Percentiles rank a stretch among this genome's conserved stretches.
phyloP scores from a whole-genome alignment of 2,113 vertebrate genomes.

The Dryoscopus gambensis region DNA sequence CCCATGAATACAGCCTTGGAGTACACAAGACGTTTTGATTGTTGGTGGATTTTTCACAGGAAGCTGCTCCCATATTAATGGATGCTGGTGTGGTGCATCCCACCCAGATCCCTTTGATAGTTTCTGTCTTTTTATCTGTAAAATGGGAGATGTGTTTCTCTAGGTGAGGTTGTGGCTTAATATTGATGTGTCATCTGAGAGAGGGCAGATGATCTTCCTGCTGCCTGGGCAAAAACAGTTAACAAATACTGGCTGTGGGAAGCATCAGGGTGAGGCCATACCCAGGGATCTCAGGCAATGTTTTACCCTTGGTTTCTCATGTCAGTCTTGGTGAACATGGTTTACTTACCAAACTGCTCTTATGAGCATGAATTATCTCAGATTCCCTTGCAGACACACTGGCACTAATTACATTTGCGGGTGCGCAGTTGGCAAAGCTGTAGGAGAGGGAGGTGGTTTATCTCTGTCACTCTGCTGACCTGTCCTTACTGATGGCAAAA shows the following conservation, averaged over 20 bases:
- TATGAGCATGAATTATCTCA: neutral
- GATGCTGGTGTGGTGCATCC: neutral
- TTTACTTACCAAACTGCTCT: neutral
- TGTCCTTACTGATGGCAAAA: neutral
- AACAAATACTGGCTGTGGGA: neutral
- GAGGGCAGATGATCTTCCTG: neutral
- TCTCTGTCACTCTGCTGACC: neutral
- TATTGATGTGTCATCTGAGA: neutral
- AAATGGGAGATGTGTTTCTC: neutral
- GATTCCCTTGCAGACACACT: neutral
- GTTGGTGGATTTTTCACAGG: neutral
- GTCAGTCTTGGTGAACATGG: neutral
- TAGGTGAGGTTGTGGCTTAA: neutral
- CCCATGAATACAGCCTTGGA: neutral
- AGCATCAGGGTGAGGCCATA: neutral
- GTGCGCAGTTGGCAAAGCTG: neutral
- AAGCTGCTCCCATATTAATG: neutral
- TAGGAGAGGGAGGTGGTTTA: neutral
- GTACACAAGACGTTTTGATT: neutral
- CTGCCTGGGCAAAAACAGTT: neutral
- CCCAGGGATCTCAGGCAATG: neutral
- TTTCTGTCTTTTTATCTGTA: neutral
- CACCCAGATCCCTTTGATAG: neutral
- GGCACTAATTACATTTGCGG: neutral
- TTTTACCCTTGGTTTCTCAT: neutral